Percentiles rank a stretch among this genome's conserved stretches.
phyloP scores from a whole-genome alignment of 2,888 invertebrate genomes.

The Lepetodrilus schrolli region DNA sequence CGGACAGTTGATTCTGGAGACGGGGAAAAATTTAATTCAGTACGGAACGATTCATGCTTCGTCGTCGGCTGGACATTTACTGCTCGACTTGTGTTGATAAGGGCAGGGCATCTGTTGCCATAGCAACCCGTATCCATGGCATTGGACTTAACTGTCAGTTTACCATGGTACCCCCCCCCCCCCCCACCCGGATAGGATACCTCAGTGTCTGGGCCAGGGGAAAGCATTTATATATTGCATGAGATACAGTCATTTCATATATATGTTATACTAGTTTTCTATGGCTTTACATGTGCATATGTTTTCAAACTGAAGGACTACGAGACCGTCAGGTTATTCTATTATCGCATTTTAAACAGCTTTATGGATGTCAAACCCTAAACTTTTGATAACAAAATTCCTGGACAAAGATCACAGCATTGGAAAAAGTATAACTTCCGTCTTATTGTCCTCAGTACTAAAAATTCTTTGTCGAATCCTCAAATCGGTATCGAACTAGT shows the following conservation, averaged over 20 bases:
- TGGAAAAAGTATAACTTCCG: no score
- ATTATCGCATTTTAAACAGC: not conserved
- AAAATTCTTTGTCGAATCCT: no score
- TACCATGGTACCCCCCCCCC: not conserved
- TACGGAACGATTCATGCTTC: no score
- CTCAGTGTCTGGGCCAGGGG: not conserved
- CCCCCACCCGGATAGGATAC: not conserved
- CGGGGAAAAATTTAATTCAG: no score
- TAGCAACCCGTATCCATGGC: constrained; percentile 1
- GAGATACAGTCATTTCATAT: not conserved
- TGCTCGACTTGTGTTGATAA: not conserved
- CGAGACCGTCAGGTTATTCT: not conserved
- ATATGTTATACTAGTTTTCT: constrained; percentile 15
- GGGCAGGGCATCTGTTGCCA: not conserved
- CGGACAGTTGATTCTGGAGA: no score
- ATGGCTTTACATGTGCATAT: constrained; percentile 15
- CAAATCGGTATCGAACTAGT: no score
- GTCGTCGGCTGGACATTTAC: no score
- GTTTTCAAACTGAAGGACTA: not conserved
- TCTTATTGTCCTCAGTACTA: no score
- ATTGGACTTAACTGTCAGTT: not conserved
- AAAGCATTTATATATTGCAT: constrained; percentile 2
- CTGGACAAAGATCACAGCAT: no score
- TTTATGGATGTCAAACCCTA: not conserved
- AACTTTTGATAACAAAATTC: not conserved